phyloP scores from a whole-genome alignment of 2,888 invertebrate genomes.

The Amitus sp. region DNA sequence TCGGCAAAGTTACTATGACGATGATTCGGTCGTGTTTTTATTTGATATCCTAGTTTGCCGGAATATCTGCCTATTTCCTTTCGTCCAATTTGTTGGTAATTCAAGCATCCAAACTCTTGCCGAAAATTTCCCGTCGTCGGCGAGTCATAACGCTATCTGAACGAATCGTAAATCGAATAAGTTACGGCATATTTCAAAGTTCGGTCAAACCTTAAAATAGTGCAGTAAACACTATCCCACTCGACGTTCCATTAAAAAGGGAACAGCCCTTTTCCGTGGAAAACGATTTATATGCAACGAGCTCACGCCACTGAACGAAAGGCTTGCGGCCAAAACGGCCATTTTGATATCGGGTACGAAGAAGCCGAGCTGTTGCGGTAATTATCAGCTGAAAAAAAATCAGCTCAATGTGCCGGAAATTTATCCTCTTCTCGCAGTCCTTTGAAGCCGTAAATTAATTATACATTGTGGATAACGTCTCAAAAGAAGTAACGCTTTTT shows the following conservation, averaged over 20 bases:
- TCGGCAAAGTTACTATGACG: neutral
- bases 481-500: no score
- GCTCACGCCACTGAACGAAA: slow-evolving; percentile 30
- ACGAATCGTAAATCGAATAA: no score
- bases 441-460: neutral
- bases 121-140: no score
- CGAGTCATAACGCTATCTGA: no score
- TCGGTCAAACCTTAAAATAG: slow-evolving; percentile 31
- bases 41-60: no score
- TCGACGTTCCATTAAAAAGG: slow-evolving; percentile 33
- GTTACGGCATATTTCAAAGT: slow-evolving; percentile 28
- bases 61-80: no score
- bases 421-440: neutral
- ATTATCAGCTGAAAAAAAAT: neutral
- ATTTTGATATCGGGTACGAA: slow-evolving; percentile 26
- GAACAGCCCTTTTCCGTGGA: slow-evolving; percentile 20
- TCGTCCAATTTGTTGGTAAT: no score
- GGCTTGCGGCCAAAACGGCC: slow-evolving; percentile 11
- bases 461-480: no score
- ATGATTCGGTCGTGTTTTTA: no score
- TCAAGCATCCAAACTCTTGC: no score
- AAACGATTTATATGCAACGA: slow-evolving; percentile 33
- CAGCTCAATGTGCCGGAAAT: neutral
- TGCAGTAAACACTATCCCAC: slow-evolving; percentile 29
- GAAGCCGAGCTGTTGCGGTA: slow-evolving; percentile 7